Conservation (phyloP, 2,888 invertebrate genomes). For the Omphaloscelis lunosa region DNA sequence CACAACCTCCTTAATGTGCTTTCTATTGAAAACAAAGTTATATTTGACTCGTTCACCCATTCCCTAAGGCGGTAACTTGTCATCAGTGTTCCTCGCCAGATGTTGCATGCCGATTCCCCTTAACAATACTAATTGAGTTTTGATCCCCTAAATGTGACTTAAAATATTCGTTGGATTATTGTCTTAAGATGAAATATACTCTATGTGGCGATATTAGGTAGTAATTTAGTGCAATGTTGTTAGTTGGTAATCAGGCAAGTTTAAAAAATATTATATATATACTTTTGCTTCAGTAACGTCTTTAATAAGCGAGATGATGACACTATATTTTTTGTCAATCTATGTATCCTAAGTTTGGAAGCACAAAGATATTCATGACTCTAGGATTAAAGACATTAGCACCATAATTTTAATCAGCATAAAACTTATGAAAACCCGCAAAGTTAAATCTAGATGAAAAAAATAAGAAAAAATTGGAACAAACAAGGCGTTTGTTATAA, state of each 20-base stretch:
- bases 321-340: too few species aligned
- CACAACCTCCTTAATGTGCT: constrained; percentile 51
- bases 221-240: constrained; percentile 35
- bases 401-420: not conserved
- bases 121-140: constrained; percentile 78
- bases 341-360: not conserved
- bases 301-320: not conserved
- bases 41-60: constrained; percentile 62
- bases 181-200: constrained; percentile 57
- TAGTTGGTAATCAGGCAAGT: not conserved
- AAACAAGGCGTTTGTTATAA: not conserved
- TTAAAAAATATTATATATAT: not conserved
- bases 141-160: constrained; percentile 74
- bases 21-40: constrained; percentile 66
- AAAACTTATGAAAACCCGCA: not conserved
- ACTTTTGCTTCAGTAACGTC: not conserved
- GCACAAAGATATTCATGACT: not conserved
- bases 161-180: constrained; percentile 64
- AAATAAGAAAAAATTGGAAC: not conserved
- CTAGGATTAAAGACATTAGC: not conserved
- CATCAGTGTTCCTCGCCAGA: constrained; percentile 75
- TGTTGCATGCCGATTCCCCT: constrained; percentile 73
- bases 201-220: constrained; percentile 36
- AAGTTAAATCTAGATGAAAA: not conserved
- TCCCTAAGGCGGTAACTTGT: constrained; percentile 69